These are phyloP conservation scores for Corythornis cristatus DNA, from an alignment of 2,113 vertebrate genomes.

Conservation along the genomic window DNA sequence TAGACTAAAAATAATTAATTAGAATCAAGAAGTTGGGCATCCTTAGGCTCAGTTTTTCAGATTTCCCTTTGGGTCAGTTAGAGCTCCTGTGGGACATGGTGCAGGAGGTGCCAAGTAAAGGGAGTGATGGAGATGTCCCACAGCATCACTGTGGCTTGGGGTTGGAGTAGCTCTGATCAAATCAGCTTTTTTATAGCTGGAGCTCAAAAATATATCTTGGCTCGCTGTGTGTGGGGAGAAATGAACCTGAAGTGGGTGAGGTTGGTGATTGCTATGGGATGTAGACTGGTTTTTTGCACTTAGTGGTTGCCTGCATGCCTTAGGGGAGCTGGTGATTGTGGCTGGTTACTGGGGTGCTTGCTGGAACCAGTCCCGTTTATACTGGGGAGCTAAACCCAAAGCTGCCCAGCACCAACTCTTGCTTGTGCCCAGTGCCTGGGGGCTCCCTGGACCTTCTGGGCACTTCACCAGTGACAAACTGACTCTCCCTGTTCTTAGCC, in stretches of 20 bases:
- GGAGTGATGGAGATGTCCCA: background rate
- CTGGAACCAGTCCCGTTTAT: background rate
- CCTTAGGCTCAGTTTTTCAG: background rate
- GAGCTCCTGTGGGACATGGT: background rate
- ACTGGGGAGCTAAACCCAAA: background rate
- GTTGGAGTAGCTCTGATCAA: background rate
- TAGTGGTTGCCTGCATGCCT: accelerated
- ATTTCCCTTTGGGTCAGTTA: background rate
- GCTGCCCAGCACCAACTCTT: background rate
- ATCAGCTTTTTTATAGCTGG: background rate
- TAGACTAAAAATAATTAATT: background rate
- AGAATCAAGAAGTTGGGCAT: background rate
- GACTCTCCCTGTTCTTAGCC: background rate
- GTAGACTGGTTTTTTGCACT: background rate
- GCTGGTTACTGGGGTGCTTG: background rate
- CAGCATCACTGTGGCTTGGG: background rate
- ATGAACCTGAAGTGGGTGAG: background rate
- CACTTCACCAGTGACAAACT: background rate
- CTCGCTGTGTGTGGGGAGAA: background rate
- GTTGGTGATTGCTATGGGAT: background rate
- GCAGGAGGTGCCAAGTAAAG: background rate
- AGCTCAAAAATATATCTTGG: background rate
- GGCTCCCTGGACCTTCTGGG: background rate
- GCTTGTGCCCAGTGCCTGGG: background rate
- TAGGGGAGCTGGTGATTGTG: accelerated